Percentiles rank a stretch among this genome's conserved stretches.
phyloP scores from a whole-genome alignment of 1,140 invertebrate genomes.

The Contarinia nasturtii region DNA sequence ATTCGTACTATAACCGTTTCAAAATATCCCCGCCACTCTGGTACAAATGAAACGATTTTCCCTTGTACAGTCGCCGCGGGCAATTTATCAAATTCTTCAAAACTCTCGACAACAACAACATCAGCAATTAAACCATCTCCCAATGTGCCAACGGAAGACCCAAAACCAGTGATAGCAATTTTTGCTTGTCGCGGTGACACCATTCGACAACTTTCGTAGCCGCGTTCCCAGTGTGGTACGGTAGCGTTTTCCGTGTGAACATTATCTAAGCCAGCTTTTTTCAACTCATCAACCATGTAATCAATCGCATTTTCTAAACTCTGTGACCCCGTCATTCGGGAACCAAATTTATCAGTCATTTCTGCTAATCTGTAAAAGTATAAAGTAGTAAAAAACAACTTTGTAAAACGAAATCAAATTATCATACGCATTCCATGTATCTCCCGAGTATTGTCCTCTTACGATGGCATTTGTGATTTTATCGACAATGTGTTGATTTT shows the following conservation, averaged over 20 bases:
- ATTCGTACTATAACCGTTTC: conserved; percentile 32
- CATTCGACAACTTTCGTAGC: conserved; percentile 39
- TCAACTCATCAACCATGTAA: conserved; percentile 40
- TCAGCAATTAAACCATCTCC: conserved; percentile 43
- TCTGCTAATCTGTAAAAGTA: conserved; percentile 39
- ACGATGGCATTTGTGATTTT: conserved; percentile 35
- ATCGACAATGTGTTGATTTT: conserved; percentile 32
- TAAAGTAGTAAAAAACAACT: conserved; percentile 6
- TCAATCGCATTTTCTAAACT: conserved; percentile 51
- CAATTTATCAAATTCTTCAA: conserved; percentile 37
- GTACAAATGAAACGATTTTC: conserved; percentile 60
- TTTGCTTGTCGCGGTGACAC: conserved; percentile 35
- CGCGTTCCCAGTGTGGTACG: conserved; percentile 38
- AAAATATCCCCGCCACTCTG: conserved; percentile 41
- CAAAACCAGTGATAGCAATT: conserved; percentile 41
- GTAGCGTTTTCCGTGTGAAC: conserved; percentile 30
- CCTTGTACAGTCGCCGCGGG: conserved; percentile 31
- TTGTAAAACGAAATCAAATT: conserved; percentile 5
- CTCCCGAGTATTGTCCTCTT: conserved; percentile 32
- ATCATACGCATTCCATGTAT: conserved; percentile 32
- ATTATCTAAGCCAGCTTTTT: conserved; percentile 32
- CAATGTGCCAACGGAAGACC: conserved; percentile 41
- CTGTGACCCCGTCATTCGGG: conserved; percentile 39
- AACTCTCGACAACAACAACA: conserved; percentile 45
- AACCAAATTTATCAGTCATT: conserved; percentile 56